Percentiles rank a stretch among this genome's conserved stretches.
These are phyloP conservation scores for Procambarus clarkii DNA, from an alignment of 1,140 invertebrate genomes.

Conservation along the genomic window DNA sequence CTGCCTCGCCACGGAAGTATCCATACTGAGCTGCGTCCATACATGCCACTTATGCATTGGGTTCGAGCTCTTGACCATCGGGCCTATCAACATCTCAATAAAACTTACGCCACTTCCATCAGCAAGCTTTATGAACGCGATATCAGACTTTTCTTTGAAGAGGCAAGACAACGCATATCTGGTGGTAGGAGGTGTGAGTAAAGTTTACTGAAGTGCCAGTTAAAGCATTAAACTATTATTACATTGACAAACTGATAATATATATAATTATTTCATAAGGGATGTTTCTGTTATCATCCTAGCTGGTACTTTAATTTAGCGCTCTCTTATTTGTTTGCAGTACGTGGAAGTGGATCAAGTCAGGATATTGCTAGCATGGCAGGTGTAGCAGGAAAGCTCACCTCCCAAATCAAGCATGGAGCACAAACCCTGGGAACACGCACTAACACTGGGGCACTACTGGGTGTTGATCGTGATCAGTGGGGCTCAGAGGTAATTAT, in stretches of 20 bases:
- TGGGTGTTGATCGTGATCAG: conserved; percentile 80
- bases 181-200: conserved; percentile 63
- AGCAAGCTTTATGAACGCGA: conserved; percentile 91
- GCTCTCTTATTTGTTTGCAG: conserved; percentile 23
- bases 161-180: conserved; percentile 79
- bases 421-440: conserved; percentile 72
- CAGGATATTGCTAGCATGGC: conserved; percentile 75
- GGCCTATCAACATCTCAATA: conserved; percentile 86
- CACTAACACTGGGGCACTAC: conserved; percentile 74
- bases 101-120: conserved; percentile 86
- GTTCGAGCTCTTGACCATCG: conserved; percentile 89
- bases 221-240: neutral
- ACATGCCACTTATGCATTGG: conserved; percentile 94
- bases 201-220: neutral
- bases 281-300: too few species aligned
- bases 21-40: conserved; percentile 86
- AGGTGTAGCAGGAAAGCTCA: conserved; percentile 72
- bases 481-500: conserved; percentile 77
- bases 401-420: conserved; percentile 74
- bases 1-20: conserved; percentile 86
- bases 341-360: conserved; percentile 74
- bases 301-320: too few species aligned
- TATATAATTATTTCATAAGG: too few species aligned
- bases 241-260: neutral
- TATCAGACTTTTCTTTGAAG: conserved; percentile 86